phyloP scores from a whole-genome alignment of 2,113 vertebrate species.

The Gallinago jamesoni region DNA sequence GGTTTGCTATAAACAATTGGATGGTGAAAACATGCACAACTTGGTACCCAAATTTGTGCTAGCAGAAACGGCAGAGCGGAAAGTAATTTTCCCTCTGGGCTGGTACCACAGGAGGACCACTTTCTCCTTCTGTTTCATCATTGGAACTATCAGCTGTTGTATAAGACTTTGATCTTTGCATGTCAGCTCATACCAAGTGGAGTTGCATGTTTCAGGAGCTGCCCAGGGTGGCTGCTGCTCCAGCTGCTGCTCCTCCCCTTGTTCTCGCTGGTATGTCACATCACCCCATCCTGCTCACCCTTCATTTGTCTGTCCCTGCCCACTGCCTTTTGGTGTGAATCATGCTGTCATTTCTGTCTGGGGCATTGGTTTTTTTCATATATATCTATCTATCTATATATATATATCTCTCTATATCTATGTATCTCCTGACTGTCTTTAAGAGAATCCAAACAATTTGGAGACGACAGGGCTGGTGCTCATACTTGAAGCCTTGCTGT shows the following conservation, averaged over 20 bases:
- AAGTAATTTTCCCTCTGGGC: not conserved
- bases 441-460: not conserved
- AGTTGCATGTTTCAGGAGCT: not conserved
- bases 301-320: constrained; percentile 18
- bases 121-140: not conserved
- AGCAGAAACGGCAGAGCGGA: not conserved
- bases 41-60: not conserved
- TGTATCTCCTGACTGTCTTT: not conserved
- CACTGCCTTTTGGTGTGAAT: constrained; percentile 33
- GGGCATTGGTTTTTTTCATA: not conserved
- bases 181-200: rapidly evolving
- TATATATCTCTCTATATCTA: not conserved
- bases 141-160: not conserved
- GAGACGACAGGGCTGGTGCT: not conserved
- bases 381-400: not conserved
- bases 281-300: not conserved
- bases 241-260: constrained; percentile 9
- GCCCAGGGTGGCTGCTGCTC: not conserved
- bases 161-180: not conserved
- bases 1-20: not conserved
- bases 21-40: not conserved
- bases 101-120: not conserved
- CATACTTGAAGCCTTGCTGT: not conserved
- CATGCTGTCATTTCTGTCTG: constrained; percentile 37
- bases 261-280: not conserved